Evolutionary conservation across 2,113 vertebrate genomes (phyloP).

Genomic region (Strix aluco): DNA sequence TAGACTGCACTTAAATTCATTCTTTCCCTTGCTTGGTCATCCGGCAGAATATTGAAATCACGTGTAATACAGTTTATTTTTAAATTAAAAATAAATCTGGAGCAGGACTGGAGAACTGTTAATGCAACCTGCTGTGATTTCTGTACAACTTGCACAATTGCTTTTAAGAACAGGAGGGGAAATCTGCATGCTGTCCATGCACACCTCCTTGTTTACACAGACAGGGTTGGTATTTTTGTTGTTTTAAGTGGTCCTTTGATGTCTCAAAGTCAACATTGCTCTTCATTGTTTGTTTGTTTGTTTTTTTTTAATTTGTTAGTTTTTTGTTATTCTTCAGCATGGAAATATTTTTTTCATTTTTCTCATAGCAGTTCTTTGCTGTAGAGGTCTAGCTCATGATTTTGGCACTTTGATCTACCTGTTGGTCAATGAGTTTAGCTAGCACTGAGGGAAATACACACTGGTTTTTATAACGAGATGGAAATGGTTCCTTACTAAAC

Average conservation of each 20-base stretch:
- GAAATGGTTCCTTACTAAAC: neutral
- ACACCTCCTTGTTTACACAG: neutral
- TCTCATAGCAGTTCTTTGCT: neutral
- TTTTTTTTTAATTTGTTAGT: neutral
- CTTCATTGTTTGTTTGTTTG: neutral
- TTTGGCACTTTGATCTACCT: neutral
- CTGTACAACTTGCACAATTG: neutral
- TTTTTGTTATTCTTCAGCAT: neutral
- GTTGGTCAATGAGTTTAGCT: neutral
- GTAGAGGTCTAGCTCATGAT: neutral
- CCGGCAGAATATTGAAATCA: constrained; percentile 26
- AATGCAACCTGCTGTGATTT: neutral
- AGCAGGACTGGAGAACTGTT: neutral
- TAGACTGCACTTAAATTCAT: neutral
- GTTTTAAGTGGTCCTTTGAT: neutral
- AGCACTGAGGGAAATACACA: neutral
- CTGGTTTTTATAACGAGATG: neutral
- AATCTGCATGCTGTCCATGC: neutral
- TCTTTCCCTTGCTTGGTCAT: neutral
- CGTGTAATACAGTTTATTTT: neutral
- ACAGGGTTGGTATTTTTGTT: neutral
- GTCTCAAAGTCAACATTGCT: neutral
- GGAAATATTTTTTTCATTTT: neutral
- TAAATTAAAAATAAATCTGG: neutral
- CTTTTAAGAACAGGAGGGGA: neutral